Percentiles rank a stretch among this genome's conserved stretches.
Evolutionary conservation across 2,888 invertebrate genomes (phyloP).

Genomic region (Yponomeuta sedellus): DNA sequence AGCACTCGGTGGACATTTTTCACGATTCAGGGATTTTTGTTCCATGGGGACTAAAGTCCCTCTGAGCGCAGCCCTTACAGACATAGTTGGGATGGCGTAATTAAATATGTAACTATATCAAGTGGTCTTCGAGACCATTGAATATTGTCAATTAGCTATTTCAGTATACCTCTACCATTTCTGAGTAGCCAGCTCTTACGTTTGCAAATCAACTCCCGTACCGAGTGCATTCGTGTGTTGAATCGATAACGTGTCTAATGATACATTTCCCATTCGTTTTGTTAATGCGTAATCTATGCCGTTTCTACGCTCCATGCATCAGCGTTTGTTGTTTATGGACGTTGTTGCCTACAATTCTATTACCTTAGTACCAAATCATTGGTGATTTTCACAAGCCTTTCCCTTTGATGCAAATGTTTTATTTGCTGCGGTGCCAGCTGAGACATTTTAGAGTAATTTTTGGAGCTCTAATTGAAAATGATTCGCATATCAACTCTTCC

Average conservation of each 20-base stretch:
- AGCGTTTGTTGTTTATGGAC: background rate
- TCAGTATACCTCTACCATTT: background rate
- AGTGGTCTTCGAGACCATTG: too few relatives aligned
- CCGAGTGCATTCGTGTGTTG: conserved; percentile 43
- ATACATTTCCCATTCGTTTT: conserved; percentile 16
- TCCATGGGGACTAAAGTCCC: too few relatives aligned
- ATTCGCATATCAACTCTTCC: too few relatives aligned
- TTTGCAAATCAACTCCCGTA: conserved; percentile 49
- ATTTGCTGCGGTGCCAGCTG: too few relatives aligned
- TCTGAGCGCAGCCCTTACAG: too few relatives aligned
- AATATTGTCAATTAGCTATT: background rate
- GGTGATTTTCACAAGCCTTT: background rate
- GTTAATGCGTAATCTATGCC: conserved; percentile 13
- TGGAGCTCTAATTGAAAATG: too few relatives aligned
- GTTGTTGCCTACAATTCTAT: background rate
- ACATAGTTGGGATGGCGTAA: too few relatives aligned
- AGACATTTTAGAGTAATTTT: too few relatives aligned
- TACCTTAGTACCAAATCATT: background rate
- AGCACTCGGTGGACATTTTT: too few relatives aligned
- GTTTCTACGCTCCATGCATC: conserved; percentile 1
- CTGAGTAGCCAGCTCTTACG: conserved; percentile 49
- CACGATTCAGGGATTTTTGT: too few relatives aligned
- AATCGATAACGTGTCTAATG: conserved; percentile 32
- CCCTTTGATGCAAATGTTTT: background rate
- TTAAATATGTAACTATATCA: too few relatives aligned